These are phyloP conservation scores for Cladorhizidae sp. DNA, from an alignment of 37 sponge, comb jelly and placozoan genomes.

Conservation along the genomic window DNA sequence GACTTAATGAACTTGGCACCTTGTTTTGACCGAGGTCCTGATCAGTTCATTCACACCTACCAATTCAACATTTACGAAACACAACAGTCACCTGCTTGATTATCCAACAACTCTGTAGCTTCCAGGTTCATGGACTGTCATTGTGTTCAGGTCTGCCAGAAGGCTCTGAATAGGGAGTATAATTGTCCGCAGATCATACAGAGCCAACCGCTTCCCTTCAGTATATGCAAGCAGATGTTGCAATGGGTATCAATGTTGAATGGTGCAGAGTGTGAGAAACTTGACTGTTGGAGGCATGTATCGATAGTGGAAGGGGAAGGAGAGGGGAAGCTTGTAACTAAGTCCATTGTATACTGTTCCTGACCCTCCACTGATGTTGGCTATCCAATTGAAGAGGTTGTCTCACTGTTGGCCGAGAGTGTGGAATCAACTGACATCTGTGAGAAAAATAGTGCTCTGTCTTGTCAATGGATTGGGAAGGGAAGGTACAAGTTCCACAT, in stretches of 20 bases:
- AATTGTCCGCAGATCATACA: slow-evolving; percentile 89
- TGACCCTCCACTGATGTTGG: slow-evolving; percentile 71
- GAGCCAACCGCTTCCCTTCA: slow-evolving; percentile 93
- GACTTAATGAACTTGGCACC: neutral
- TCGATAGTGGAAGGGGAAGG: slow-evolving; percentile 82
- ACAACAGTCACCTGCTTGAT: slow-evolving; percentile 44
- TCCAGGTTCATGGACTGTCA: slow-evolving; percentile 83
- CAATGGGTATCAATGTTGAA: slow-evolving; percentile 90
- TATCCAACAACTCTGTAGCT: slow-evolving; percentile 84
- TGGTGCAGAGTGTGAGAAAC: slow-evolving; percentile 79
- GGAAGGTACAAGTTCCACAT: too few species aligned
- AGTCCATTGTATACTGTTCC: slow-evolving; percentile 83
- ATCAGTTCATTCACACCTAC: neutral
- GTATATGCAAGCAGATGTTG: slow-evolving; percentile 90
- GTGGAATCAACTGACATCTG: slow-evolving; percentile 76
- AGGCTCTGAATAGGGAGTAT: slow-evolving; percentile 86
- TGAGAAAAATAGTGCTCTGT: too few species aligned
- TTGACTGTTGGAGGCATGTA: slow-evolving; percentile 79
- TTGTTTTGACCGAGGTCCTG: neutral
- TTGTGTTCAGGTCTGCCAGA: slow-evolving; percentile 88
- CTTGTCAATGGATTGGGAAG: too few species aligned
- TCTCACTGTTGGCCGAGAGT: slow-evolving; percentile 88
- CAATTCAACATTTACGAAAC: neutral
- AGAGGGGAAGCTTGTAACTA: slow-evolving; percentile 77
- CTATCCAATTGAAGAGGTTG: slow-evolving; percentile 89